phyloP scores from a whole-genome alignment of 2,113 vertebrate genomes.

The Athene cunicularia region DNA sequence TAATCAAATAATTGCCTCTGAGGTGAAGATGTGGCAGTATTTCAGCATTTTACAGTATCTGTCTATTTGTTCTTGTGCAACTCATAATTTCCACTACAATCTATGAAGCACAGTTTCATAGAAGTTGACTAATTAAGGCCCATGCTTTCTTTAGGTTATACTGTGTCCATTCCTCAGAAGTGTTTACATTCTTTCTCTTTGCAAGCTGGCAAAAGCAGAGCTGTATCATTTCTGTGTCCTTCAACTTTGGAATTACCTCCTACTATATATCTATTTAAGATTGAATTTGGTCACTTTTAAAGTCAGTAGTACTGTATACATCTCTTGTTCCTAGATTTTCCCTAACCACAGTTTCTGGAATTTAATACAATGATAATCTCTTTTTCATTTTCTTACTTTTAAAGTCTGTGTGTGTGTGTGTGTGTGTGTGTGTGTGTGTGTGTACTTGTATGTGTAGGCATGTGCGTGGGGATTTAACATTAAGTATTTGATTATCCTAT shows the following conservation, averaged over 20 bases:
- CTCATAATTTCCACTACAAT: not conserved
- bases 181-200: not conserved
- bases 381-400: not conserved
- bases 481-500: not conserved
- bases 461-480: fast-evolving
- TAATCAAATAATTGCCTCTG: not conserved
- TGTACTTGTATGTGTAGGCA: not conserved
- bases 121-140: not conserved
- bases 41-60: not conserved
- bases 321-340: not conserved
- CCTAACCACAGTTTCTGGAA: not conserved
- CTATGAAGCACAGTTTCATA: not conserved
- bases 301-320: not conserved
- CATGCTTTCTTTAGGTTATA: not conserved
- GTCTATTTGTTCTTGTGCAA: not conserved
- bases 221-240: not conserved
- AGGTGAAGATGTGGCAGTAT: not conserved
- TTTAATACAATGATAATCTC: not conserved
- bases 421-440: not conserved
- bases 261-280: not conserved
- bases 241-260: not conserved
- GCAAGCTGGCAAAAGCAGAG: not conserved
- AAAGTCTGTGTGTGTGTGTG: not conserved
- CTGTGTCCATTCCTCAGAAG: not conserved
- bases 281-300: not conserved